These are phyloP conservation scores for Zaprionus ornatus DNA, from an alignment of 1,140 invertebrate species.

Conservation along the genomic window DNA sequence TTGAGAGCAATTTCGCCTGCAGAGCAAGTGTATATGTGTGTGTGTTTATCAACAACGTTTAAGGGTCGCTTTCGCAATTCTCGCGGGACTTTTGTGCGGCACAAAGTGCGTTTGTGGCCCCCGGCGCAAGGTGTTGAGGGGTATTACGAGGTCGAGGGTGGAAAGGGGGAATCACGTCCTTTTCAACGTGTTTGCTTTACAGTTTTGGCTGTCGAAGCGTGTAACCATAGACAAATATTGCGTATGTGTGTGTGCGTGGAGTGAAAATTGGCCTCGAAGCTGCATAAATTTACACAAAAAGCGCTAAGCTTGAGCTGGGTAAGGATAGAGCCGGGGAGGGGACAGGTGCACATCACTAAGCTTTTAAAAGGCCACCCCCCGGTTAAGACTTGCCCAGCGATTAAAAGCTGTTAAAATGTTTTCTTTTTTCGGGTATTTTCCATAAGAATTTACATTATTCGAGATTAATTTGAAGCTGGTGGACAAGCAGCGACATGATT, in stretches of 20 bases:
- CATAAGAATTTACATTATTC: slow-evolving; percentile 28
- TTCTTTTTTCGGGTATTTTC: slow-evolving; percentile 22
- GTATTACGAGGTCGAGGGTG: background rate
- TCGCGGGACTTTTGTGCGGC: slow-evolving; percentile 61
- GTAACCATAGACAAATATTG: slow-evolving; percentile 79
- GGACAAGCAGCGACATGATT: slow-evolving; percentile 10
- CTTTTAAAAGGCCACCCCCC: slow-evolving; percentile 67
- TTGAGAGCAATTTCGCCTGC: slow-evolving; percentile 54
- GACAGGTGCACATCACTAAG: slow-evolving; percentile 68
- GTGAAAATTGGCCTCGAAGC: slow-evolving; percentile 70
- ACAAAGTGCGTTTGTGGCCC: slow-evolving; percentile 72
- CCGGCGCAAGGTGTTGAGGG: slow-evolving; percentile 13
- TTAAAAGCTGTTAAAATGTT: slow-evolving; percentile 45
- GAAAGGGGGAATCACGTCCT: slow-evolving; percentile 22
- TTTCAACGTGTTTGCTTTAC: slow-evolving; percentile 72
- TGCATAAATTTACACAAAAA: slow-evolving; percentile 81
- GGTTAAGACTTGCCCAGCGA: slow-evolving; percentile 53
- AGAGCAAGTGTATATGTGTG: slow-evolving; percentile 20
- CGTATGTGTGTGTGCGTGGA: slow-evolving; percentile 45
- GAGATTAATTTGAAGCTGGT: background rate
- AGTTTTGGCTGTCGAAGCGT: slow-evolving; percentile 83
- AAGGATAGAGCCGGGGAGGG: slow-evolving; percentile 1
- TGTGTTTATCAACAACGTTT: slow-evolving; percentile 38
- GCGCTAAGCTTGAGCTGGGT: slow-evolving; percentile 34
- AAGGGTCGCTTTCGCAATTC: slow-evolving; percentile 52